Base-by-base conservation (phyloP, 2,797 vertebrate species). In the Prunella strophiata region DNA sequence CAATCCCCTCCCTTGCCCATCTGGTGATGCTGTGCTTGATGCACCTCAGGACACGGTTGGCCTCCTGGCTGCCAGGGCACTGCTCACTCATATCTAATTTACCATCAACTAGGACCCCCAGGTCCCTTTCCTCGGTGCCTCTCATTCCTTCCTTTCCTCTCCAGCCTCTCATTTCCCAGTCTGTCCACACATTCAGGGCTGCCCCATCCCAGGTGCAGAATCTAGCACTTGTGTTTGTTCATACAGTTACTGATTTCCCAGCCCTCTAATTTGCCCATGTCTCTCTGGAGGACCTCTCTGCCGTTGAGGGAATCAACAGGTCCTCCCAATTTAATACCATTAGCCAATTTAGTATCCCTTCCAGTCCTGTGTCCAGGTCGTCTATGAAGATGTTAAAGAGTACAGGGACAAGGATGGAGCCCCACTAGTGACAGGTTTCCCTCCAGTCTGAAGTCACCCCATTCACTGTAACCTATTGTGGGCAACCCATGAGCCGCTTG, bases 21-120 rank as follows among this genome's bases (percentile, higher is more conserved):
- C 29, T 63, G 25, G 11, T 3, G 1, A 34, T 55, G 34, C 16
- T 84, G 29, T 42, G 20, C 43, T 26, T 57, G 30, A 50, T 57
- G 34, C 3, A 9, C 20, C 14, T 32, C 25, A 50, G 36, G 25
- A 42, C 14, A 42, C 0, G 0, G 1, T 4, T 65, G 70, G 30
- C 30, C 3, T 11, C 34, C 30, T 62, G 48, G 40, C n/a, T 68
- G 23, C 16, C 23, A n/a, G 11, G 48, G 29, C 29, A 12, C 55
- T 21, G 25, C 17, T 47, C 13, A 10, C 25, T 55, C 16, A 21
- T 13, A 5, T 16, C 5, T 21, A 55, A 26, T 19, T 40, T 48
- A 25, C 25, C 16, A 20, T 40, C 4, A 13, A 14, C 23, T 18
- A 75, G 11, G 29, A 68, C 16, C 5, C 15, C 13, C 34, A 77